phyloP scores from a whole-genome alignment of 2,797 vertebrate genomes.

The Zalophus californianus region DNA sequence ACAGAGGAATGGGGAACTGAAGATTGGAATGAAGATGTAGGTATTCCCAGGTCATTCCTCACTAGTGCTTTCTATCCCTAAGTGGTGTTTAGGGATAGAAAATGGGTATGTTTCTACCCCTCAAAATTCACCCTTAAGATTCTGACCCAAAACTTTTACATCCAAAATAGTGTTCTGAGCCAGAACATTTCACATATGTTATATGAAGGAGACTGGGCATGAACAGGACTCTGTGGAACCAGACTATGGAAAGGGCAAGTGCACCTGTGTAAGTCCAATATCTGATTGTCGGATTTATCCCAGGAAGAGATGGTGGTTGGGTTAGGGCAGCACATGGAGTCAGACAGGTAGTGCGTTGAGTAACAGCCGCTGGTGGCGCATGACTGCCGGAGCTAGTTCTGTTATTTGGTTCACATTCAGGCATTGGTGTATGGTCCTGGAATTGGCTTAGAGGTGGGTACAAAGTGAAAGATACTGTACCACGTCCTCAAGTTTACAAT shows the following conservation, averaged over 20 bases:
- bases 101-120: constrained; percentile 73
- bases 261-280: constrained; percentile 77
- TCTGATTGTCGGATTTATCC: constrained; percentile 76
- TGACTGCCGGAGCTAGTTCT: neutral
- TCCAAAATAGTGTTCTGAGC: constrained; percentile 81
- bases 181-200: constrained; percentile 81
- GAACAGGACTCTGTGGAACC: constrained; percentile 79
- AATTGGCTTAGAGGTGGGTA: constrained; percentile 43
- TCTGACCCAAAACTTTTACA: constrained; percentile 82
- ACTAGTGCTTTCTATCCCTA: constrained; percentile 71
- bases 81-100: constrained; percentile 78
- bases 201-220: constrained; percentile 81
- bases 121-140: constrained; percentile 76
- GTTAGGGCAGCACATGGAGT: constrained; percentile 53
- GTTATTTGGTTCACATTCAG: constrained; percentile 17
- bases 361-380: neutral
- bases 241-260: constrained; percentile 82
- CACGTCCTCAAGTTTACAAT: neutral
- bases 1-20: constrained; percentile 99
- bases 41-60: constrained; percentile 81
- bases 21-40: constrained; percentile 99
- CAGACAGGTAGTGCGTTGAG: constrained; percentile 28
- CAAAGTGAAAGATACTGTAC: neutral
- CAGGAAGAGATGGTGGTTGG: constrained; percentile 71
- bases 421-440: neutral